A percentile compares a stretch with the other conserved stretches of the same genome.
Evolutionary conservation across 2,797 vertebrate genomes (phyloP).

Genomic region (Vespertilio murinus): DNA sequence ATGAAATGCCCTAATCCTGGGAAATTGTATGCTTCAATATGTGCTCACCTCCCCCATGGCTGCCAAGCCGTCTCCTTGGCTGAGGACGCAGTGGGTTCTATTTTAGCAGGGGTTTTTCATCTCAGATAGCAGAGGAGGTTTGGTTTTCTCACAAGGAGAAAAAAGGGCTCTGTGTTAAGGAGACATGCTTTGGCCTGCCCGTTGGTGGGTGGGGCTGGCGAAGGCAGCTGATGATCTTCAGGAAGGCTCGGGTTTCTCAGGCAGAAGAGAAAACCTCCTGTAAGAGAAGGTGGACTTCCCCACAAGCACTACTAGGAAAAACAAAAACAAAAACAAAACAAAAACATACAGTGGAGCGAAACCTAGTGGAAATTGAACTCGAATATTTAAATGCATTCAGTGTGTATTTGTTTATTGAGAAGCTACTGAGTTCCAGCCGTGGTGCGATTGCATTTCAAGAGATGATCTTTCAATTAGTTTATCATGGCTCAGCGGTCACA

Average conservation of each 20-base stretch:
- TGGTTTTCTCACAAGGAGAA: conserved; percentile 72
- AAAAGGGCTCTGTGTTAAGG: conserved; percentile 70
- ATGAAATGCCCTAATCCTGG: conserved; percentile 73
- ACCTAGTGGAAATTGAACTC: conserved; percentile 34
- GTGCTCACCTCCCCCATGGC: conserved; percentile 53
- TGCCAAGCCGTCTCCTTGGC: conserved; percentile 70
- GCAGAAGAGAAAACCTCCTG: conserved; percentile 50
- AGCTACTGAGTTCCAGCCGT: conserved; percentile 23
- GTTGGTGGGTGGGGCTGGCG: conserved; percentile 44
- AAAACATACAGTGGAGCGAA: neutral
- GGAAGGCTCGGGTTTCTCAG: conserved; percentile 52
- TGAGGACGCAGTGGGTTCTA: conserved; percentile 67
- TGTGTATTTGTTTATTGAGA: conserved; percentile 51
- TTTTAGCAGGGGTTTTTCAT: conserved; percentile 76
- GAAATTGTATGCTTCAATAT: conserved; percentile 71
- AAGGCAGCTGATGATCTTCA: conserved; percentile 18
- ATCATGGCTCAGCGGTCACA: neutral
- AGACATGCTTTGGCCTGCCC: conserved; percentile 56
- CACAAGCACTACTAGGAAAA: neutral
- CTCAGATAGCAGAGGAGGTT: conserved; percentile 72
- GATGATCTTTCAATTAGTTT: conserved; percentile 36
- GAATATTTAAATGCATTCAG: conserved; percentile 4
- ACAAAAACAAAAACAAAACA: neutral
- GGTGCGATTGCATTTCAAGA: conserved; percentile 30
- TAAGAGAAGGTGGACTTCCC: conserved; percentile 5